phyloP scores from a whole-genome alignment of 2,888 invertebrate genomes.

The Dasysyrphus albostriatus region DNA sequence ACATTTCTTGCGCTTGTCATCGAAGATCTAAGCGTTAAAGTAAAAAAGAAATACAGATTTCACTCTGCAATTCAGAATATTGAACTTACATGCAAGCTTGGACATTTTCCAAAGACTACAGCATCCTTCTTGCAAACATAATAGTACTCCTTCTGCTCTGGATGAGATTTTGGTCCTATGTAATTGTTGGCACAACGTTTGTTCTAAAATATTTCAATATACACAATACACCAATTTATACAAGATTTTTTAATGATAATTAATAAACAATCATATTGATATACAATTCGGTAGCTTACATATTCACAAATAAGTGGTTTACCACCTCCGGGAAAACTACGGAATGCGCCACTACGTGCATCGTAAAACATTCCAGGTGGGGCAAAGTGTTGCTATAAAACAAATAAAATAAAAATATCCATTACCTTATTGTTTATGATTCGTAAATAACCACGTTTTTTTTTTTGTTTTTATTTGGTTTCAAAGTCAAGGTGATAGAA shows the following conservation, averaged over 20 bases:
- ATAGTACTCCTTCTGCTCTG: slow-evolving; percentile 83
- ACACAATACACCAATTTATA: slow-evolving; percentile 24
- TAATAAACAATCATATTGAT: not conserved
- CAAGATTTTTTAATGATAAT: slow-evolving; percentile 3
- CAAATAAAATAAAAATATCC: not conserved
- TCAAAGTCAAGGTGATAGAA: slow-evolving; percentile 63
- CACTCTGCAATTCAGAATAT: not conserved
- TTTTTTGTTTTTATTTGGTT: not conserved
- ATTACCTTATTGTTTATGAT: not conserved
- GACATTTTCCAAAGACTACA: slow-evolving; percentile 83
- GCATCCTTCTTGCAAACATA: slow-evolving; percentile 83
- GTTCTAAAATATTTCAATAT: slow-evolving; percentile 77
- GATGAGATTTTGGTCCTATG: slow-evolving; percentile 82
- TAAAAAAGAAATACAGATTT: not conserved
- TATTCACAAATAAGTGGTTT: slow-evolving; percentile 81
- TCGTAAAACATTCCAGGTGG: slow-evolving; percentile 81
- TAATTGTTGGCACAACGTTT: slow-evolving; percentile 82
- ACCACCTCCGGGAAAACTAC: slow-evolving; percentile 83
- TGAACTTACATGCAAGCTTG: slow-evolving; percentile 79
- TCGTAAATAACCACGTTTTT: slow-evolving; percentile 41
- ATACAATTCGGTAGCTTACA: slow-evolving; percentile 77
- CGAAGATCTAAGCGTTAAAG: slow-evolving; percentile 78
- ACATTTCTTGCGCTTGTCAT: slow-evolving; percentile 79
- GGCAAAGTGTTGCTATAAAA: slow-evolving; percentile 67
- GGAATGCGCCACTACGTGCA: slow-evolving; percentile 78